A percentile compares a stretch with the other conserved stretches of the same genome.
phyloP scores from a whole-genome alignment of 30 jellyfish, hydroid and myxozoan species.

The Aurelia sp. region DNA sequence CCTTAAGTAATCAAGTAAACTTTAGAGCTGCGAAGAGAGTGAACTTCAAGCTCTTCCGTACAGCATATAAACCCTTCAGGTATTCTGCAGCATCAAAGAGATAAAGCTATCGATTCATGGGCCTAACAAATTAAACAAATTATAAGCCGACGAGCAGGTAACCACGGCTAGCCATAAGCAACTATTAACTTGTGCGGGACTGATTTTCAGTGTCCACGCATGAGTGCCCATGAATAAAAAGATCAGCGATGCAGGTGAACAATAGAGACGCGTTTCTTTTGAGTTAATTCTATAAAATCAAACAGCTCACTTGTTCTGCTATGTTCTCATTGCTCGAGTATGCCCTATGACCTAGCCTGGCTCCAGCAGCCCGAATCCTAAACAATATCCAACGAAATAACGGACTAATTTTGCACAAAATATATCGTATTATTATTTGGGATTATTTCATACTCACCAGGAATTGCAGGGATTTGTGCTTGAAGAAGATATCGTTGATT shows the following conservation, averaged over 20 bases:
- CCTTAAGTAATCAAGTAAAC: no score
- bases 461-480: not conserved
- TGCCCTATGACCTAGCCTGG: conserved; percentile 81
- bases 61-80: no score
- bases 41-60: no score
- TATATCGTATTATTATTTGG: conserved; percentile 5
- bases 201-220: conserved; percentile 50
- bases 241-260: conserved; percentile 53
- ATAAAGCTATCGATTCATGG: no score
- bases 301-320: conserved; percentile 73
- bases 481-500: not conserved
- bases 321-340: conserved; percentile 81
- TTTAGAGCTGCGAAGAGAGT: no score
- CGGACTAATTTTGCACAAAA: conserved; percentile 51
- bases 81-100: no score
- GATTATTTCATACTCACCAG: not conserved
- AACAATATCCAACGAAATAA: conserved; percentile 50
- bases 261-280: conserved; percentile 45
- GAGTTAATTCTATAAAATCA: conserved; percentile 59
- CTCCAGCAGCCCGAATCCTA: conserved; percentile 55
- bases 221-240: conserved; percentile 38
- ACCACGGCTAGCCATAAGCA: conserved; percentile 16
- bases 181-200: conserved; percentile 35
- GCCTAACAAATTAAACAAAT: not conserved
- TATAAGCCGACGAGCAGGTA: conserved; percentile 40